Conservation (phyloP, 2,797 vertebrate genomes). For the Chiroxiphia lanceolata region DNA sequence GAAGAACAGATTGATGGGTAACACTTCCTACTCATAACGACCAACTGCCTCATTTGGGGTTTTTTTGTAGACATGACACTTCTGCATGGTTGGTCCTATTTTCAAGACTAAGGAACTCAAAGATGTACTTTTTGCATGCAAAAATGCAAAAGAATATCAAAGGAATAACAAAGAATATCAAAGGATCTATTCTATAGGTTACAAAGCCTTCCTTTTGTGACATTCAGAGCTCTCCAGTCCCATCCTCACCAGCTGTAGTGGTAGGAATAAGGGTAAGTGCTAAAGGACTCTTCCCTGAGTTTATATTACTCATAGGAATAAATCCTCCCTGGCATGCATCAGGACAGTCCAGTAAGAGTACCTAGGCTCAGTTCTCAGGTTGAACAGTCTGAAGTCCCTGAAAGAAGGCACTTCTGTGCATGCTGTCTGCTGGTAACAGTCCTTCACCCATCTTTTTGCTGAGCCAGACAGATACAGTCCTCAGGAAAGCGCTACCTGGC, state of each 20-base stretch:
- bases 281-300: not conserved
- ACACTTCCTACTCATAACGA: not conserved
- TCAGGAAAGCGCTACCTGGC: not conserved
- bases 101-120: not conserved
- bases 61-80: not conserved
- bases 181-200: not conserved
- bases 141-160: not conserved
- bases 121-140: not conserved
- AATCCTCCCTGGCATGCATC: not conserved
- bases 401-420: not conserved
- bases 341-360: not conserved
- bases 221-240: not conserved
- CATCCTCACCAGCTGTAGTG: not conserved
- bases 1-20: not conserved
- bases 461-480: not conserved
- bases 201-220: not conserved
- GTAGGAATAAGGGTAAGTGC: not conserved
- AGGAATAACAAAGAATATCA: not conserved
- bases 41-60: not conserved
- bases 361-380: not conserved
- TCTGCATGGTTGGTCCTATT: not conserved
- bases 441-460: not conserved
- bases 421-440: not conserved
- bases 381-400: not conserved
- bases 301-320: not conserved